Evolutionary conservation across 1,140 invertebrate genomes (phyloP).

Genomic region (Cydia splendana): DNA sequence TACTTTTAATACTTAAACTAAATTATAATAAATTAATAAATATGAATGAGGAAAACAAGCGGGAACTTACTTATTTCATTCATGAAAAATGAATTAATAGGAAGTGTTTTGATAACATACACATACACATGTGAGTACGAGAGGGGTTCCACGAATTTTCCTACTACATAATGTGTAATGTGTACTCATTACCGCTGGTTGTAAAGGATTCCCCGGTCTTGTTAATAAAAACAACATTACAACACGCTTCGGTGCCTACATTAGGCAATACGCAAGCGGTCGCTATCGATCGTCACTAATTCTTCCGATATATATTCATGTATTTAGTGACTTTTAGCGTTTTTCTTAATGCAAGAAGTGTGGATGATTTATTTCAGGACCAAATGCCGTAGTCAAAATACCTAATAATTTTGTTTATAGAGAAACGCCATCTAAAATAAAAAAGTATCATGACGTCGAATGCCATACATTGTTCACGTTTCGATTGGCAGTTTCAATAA

Average conservation of each 20-base stretch:
- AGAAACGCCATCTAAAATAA: too few species aligned
- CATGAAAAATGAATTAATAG: slow-evolving; percentile 3
- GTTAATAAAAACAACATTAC: slow-evolving; percentile 8
- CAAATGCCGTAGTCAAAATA: too few species aligned
- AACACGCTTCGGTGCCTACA: background rate
- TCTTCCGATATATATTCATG: too few species aligned
- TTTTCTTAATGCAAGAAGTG: too few species aligned
- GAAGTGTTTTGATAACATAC: slow-evolving; percentile 5
- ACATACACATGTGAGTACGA: background rate
- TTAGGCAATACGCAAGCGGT: background rate
- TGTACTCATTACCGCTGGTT: background rate
- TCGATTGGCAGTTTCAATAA: background rate
- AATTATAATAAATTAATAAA: too few species aligned
- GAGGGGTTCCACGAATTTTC: slow-evolving; percentile 1
- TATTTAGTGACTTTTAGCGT: too few species aligned
- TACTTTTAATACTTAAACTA: background rate
- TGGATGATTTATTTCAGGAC: too few species aligned
- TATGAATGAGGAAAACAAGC: slow-evolving; percentile 6
- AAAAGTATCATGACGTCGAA: too few species aligned
- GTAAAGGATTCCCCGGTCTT: slow-evolving; percentile 7
- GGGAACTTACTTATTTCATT: slow-evolving; percentile 11
- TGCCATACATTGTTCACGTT: background rate
- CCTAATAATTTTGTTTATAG: too few species aligned
- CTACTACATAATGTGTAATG: slow-evolving; percentile 15
- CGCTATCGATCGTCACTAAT: too few species aligned